Evolutionary conservation across 1,140 invertebrate species (phyloP), one percentile per base, ranked within the genome.

Genomic region (Hycleus phaleratus): DNA sequence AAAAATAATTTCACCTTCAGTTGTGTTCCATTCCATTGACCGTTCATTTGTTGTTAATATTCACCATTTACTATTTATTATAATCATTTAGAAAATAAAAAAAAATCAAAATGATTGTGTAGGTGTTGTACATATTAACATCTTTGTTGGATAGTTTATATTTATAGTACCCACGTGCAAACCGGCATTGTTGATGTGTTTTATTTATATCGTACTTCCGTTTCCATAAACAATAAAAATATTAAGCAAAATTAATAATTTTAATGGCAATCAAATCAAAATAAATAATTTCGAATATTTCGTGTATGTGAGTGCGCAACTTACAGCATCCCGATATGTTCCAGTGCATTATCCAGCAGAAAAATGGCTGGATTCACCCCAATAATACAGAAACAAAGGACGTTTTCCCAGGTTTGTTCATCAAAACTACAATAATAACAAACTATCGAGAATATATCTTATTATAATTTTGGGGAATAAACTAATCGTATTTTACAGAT

Each of bases 271-370:
- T 32, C 44, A 42, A 53, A 39, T 44, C 51, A 10, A 44, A 18
- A 44, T 32, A 26, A n/a, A 18, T 18, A 9, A 25, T 46, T 12
- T 46, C 38, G 25, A 45, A 45, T 54, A 54, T 54, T 32, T 45
- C 32, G 26, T 45, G n/a, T 45, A 54, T 56, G 40, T 61, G 38
- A 42, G 49, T 48, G 39, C 51, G 42, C 48, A 56, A 61, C 49
- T 56, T 49, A 51, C 45, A 52, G 46, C 38, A 61, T 52, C 46
- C 40, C 49, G 11, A 12, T 46, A 46, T 89, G 86, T 89, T 90
- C 77, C 86, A 88, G 79, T 88, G 86, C 71, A 89, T 89, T 66
- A 87, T 88, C 68, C 86, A 88, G 74, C 86, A 86, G 72, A 81
- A 82, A 62, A 86, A 86, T 72, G 85, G 86, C 69, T 88, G 85